Conservation (phyloP, 2,888 invertebrate species). For the Anthophora plumipes region DNA sequence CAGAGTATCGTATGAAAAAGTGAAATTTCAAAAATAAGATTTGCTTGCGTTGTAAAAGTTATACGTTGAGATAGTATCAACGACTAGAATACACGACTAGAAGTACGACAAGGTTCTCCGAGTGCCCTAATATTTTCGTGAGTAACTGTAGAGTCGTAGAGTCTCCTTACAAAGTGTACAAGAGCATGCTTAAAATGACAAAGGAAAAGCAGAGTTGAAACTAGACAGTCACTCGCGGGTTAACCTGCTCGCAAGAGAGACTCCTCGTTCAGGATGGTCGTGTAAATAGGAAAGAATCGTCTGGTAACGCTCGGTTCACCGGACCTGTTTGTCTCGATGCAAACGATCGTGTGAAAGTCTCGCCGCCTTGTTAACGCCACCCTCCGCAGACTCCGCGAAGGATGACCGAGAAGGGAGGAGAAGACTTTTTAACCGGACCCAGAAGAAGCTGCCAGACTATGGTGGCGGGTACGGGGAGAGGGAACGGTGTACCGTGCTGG, state of each 20-base stretch:
- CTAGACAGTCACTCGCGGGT: neutral
- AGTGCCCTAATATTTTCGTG: too few relatives aligned
- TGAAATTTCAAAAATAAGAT: too few relatives aligned
- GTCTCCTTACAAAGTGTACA: too few relatives aligned
- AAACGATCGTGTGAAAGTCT: conserved; percentile 77
- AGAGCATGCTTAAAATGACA: too few relatives aligned
- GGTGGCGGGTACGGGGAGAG: conserved; percentile 11
- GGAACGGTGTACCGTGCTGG: conserved; percentile 52
- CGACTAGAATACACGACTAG: too few relatives aligned
- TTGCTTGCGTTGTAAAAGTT: too few relatives aligned
- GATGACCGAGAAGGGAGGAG: conserved; percentile 43
- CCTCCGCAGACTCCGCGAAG: conserved; percentile 62
- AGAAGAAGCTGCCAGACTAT: conserved; percentile 48
- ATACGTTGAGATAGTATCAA: too few relatives aligned
- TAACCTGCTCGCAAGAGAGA: too few relatives aligned
- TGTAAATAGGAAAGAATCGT: conserved; percentile 62
- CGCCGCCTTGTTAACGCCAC: conserved; percentile 78
- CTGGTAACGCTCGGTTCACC: conserved; percentile 43
- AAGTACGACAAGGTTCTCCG: too few relatives aligned
- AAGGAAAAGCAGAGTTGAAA: neutral
- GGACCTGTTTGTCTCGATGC: conserved; percentile 69
- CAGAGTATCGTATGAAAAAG: too few relatives aligned
- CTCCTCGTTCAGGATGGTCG: conserved; percentile 18
- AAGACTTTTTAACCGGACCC: conserved; percentile 40
- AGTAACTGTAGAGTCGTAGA: too few relatives aligned